Percentiles rank a stretch among this genome's conserved stretches.
Conservation (phyloP, 2,113 vertebrate genomes). For the Sceloporus tristichus region DNA sequence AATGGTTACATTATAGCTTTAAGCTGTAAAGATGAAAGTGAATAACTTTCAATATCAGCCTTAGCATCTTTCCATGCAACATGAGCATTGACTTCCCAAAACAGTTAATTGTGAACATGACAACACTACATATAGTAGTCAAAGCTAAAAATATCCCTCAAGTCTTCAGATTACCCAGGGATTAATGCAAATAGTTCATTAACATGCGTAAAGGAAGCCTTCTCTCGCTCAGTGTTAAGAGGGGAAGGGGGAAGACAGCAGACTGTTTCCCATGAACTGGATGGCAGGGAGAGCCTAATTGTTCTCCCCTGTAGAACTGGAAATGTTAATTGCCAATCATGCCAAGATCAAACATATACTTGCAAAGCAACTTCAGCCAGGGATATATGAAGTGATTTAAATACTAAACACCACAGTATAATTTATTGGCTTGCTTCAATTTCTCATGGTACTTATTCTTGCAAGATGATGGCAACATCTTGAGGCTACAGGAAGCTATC, state of each 20-base stretch:
- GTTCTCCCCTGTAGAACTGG: constrained; percentile 32
- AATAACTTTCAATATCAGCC: constrained; percentile 59
- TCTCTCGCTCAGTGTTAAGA: constrained; percentile 52
- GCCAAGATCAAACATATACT: constrained; percentile 31
- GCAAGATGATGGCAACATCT: not conserved
- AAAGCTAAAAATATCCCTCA: constrained; percentile 73
- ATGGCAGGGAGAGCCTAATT: not conserved
- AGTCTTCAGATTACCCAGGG: constrained; percentile 64
- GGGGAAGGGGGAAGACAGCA: constrained; percentile 16
- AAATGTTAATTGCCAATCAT: constrained; percentile 30
- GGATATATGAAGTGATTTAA: constrained; percentile 25
- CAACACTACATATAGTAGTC: constrained; percentile 68
- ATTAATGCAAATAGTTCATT: constrained; percentile 76
- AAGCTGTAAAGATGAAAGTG: constrained; percentile 65
- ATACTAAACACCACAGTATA: not conserved
- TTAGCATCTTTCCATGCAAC: constrained; percentile 67
- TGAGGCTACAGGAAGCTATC: not conserved
- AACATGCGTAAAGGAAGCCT: constrained; percentile 67
- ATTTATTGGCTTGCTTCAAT: not conserved
- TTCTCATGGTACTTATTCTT: not conserved
- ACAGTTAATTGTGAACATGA: constrained; percentile 75
- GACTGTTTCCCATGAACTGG: constrained; percentile 46
- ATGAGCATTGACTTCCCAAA: constrained; percentile 71
- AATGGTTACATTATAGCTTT: constrained; percentile 58
- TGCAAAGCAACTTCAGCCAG: not conserved